Base-by-base conservation (phyloP, 2,888 invertebrate genomes). In the Chromoteleia sp. region DNA sequence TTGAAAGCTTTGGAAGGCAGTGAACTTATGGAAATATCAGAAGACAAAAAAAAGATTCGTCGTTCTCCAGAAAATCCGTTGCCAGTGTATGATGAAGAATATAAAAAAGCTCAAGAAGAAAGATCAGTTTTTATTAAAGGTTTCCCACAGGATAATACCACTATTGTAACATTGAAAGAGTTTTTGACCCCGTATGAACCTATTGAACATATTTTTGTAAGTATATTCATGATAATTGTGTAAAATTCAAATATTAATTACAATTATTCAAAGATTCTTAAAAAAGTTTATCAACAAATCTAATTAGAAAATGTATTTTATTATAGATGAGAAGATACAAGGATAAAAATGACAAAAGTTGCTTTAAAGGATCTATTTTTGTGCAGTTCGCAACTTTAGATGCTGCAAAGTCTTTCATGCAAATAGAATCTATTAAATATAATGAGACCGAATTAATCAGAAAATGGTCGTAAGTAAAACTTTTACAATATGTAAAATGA, bases 301-400 rank as follows among this genome's bases (percentile, higher is more conserved):
- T 25, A 36, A 67, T 25, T 52, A 15, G 3, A 8, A 58, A 29
- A 21, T 48, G 5, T n/a, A 33, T 12, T 65, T 43, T 43, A 17
- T 88, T 85, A 17, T 80, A 93, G 92, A 92, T 93, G 92, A 90
- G 93, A 61, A 91, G 92, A 74, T 95, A 94, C 84, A 91, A 91
- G 59, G 96, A 96, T 84, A 94, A 94, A 83, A 92, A 93, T 0
- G 93, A 94, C 1, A 95, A 95, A 89, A 93, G 94, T 52, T 93
- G 94, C 59, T 97, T 97, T 89, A 97, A 99, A 92, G 99, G 99
- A 58, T 99, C 99, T 0, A 95, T 98, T 56, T 98, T 98, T 91
- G 95, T 95, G 7, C 96, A 97, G 3, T 99, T 98, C 91, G 94
- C 95, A 86, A 95, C 94, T 29, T 93, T 94, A 65, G 98, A 98